Conservation (phyloP, 2,888 invertebrate species). For the Nipponacmea schrenckii region DNA sequence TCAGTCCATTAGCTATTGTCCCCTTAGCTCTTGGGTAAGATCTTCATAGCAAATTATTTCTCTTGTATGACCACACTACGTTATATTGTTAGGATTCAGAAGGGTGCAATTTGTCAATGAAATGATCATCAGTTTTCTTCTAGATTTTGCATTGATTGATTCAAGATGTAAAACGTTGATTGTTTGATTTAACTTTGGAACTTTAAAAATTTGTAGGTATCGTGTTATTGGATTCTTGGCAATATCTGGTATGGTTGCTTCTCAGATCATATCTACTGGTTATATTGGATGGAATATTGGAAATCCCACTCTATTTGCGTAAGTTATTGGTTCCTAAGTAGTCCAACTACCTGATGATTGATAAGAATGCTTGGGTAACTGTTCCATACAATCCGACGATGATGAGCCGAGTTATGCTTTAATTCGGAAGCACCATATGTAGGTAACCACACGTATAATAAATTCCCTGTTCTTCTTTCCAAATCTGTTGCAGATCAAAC, state of each 20-base stretch:
- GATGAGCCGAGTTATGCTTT: too few relatives aligned
- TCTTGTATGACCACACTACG: not conserved
- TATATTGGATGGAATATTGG: not conserved
- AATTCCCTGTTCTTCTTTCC: too few relatives aligned
- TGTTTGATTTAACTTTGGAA: too few relatives aligned
- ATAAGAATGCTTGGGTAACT: too few relatives aligned
- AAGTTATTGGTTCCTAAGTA: too few relatives aligned
- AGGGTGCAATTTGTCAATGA: not conserved
- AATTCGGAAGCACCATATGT: not conserved
- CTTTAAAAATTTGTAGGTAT: not conserved
- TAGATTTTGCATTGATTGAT: too few relatives aligned
- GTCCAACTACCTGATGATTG: too few relatives aligned
- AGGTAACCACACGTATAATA: not conserved
- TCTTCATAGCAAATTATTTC: not conserved
- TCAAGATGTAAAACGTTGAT: too few relatives aligned
- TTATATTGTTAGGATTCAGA: not conserved
- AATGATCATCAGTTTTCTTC: too few relatives aligned
- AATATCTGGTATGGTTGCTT: not conserved
- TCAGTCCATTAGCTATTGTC: constrained; percentile 33
- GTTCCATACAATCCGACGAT: too few relatives aligned
- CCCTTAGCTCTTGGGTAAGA: constrained; percentile 25
- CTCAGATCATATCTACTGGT: not conserved
- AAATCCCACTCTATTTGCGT: too few relatives aligned
- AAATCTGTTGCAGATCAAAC: not conserved
- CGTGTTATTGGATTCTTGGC: not conserved